These are phyloP conservation scores for Rhizoglyphus robini DNA, from an alignment of 1,140 invertebrate species.

Conservation along the genomic window DNA sequence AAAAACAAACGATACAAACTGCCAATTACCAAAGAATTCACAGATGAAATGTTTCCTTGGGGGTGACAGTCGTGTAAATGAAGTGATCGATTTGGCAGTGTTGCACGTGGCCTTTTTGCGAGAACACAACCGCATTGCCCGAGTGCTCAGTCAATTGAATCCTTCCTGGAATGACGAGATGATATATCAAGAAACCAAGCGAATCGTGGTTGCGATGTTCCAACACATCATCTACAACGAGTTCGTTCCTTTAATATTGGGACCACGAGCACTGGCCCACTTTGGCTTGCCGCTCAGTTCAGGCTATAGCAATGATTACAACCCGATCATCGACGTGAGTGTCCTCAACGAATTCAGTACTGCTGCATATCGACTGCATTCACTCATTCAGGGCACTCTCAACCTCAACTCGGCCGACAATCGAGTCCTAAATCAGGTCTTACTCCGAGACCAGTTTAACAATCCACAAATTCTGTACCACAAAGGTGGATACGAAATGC, in stretches of 20 bases:
- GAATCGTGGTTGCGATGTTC: conserved; percentile 41
- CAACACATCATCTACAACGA: conserved; percentile 49
- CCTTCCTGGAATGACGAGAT: conserved; percentile 39
- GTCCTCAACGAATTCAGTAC: conserved; percentile 27
- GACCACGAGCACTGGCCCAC: conserved; percentile 19
- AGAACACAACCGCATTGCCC: conserved; percentile 43
- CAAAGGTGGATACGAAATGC: conserved; percentile 53
- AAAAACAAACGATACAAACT: conserved; percentile 67
- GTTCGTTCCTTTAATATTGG: conserved; percentile 35
- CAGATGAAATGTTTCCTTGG: conserved; percentile 26
- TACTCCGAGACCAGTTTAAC: conserved; percentile 80
- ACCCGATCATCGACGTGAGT: not conserved
- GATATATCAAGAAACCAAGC: conserved; percentile 40
- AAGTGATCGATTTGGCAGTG: conserved; percentile 32
- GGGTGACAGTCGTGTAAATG: conserved; percentile 23
- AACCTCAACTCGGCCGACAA: not conserved
- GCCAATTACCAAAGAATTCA: conserved; percentile 46
- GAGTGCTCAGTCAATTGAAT: conserved; percentile 36
- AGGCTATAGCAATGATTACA: conserved; percentile 1
- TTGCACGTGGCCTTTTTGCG: conserved; percentile 44
- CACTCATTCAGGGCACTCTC: conserved; percentile 48
- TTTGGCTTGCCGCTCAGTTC: not conserved
- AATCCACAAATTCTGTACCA: conserved; percentile 73
- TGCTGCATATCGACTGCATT: conserved; percentile 46
- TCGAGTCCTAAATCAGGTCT: conserved; percentile 27